Base-by-base conservation (phyloP, 2,888 invertebrate genomes). In the Megalurothrips usitatus region DNA sequence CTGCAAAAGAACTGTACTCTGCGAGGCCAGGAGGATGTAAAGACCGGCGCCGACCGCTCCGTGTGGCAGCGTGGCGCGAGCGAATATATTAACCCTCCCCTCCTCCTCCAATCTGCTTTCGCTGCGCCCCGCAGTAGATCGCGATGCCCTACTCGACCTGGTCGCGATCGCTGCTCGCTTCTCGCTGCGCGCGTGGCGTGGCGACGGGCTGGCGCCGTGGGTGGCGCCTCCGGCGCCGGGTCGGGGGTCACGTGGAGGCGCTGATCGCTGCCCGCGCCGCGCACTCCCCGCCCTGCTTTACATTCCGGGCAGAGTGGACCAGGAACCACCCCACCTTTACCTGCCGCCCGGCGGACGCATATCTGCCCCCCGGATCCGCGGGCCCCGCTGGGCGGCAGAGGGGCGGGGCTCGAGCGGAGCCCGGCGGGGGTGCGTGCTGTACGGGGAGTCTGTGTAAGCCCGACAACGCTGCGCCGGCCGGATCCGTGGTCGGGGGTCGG, bases 241-340 rank as follows among this genome's bases (percentile, higher is more conserved):
- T 43, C 34, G 34, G 34, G 58, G 19, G 11, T 58, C 19, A 58
- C 14, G 58, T 17, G 58, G 58, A 17, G 58, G 58, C 19, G 0
- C 58, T 6, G 19, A 6, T 6, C 68, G 23, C 68, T 6, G n/a
- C 68, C 68, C 68, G 68, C 68, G 1, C 52, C 52, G 1, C 52
- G 4, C 52, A 2, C 52, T 17, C 4, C 52, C 3, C 52, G 52
- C 14, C 68, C 68, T 68, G 68, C 26, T 75, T 26, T 75, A 26
- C 26, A 75, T 75, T 75, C 68, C 68, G 12, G 68, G 68, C 68
- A 68, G 68, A n/a, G 68, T 68, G 68, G 68, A 68, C 68, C 68
- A 14, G 23, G 68, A 68, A 23, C 68, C 68, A 68, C 23, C 58
- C 11, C 26, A 75, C 68, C 68, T 75, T 12, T 26, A 26, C 23